Conservation (phyloP, 1,140 invertebrate genomes). For the Gyrodactylus bullatarudis region DNA sequence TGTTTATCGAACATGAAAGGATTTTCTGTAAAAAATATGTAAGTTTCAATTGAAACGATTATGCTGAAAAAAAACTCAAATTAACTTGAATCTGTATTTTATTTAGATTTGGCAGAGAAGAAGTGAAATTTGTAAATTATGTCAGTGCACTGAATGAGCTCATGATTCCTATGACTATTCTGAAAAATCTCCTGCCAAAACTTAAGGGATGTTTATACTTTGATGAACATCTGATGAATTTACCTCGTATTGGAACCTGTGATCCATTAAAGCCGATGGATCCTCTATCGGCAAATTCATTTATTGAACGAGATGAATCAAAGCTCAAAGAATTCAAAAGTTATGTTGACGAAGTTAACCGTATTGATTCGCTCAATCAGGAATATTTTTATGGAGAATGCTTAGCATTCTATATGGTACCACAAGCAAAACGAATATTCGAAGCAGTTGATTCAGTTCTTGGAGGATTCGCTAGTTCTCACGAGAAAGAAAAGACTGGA, state of each 20-base stretch:
- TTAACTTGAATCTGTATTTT: too few species aligned
- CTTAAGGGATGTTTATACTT: not conserved
- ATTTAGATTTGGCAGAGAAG: not conserved
- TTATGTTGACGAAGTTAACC: not conserved
- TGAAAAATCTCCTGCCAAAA: not conserved
- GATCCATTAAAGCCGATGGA: not conserved
- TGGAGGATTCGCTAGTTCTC: not conserved
- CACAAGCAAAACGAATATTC: not conserved
- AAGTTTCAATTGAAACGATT: too few species aligned
- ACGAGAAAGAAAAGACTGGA: not conserved
- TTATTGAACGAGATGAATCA: not conserved
- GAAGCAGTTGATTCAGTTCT: not conserved
- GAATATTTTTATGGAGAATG: not conserved
- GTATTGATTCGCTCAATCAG: not conserved
- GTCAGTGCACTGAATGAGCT: not conserved
- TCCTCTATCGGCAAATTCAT: not conserved
- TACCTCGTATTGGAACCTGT: not conserved
- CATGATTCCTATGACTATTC: not conserved
- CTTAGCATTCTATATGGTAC: not conserved
- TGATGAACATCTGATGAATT: not conserved
- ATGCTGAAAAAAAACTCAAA: too few species aligned
- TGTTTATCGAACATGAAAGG: not conserved
- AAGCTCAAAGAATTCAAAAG: not conserved
- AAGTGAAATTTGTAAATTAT: not conserved
- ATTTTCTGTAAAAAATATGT: not conserved